Base-by-base conservation (phyloP, 2,888 invertebrate species). In the Tetropium fuscum region DNA sequence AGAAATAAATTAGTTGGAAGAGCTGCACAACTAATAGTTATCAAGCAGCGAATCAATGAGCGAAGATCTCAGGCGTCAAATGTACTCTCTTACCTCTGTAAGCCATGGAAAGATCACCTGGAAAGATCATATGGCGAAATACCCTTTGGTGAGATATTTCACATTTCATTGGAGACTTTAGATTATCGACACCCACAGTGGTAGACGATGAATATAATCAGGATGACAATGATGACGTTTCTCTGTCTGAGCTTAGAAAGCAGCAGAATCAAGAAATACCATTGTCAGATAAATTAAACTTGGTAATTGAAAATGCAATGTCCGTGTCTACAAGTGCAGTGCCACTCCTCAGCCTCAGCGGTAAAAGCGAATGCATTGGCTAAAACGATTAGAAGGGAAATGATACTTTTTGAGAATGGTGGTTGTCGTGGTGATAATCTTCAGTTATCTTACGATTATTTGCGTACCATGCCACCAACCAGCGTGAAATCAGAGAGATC, bases 341-440 rank as follows among this genome's bases (percentile, higher is more conserved):
- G 8, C 7, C 40, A 40, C 10, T 40, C 11, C 8, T n/a, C n/a
- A n/a, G n/a, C 40, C n/a, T 3, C 40, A 40, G 16, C 40, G n/a
- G 13, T 15, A 40, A 19, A 40, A 40, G 13, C 4, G n/a, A 40
- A 40, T 40, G 6, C 2, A 40, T 40, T 40, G 40, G 2, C 40
- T 7, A 40, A 11, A 40, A 19, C 13, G 13, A 40, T 40, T 40
- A 40, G 40, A 40, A 32, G 34, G 40, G 48, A 48, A 48, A 48
- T 40, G 40, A 40, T 15, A 15, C 40, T n/a, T n/a, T 40, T 40
- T 40, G 40, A 40, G 40, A 40, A 40, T 40, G 40, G 40, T 30
- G 8, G 30, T 30, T 30, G 30, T 30, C 30, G 8, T 30, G 30
- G 30, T 30, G 30, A n/a, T n/a, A n/a, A n/a, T n/a, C n/a, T n/a